A percentile compares a stretch with the other conserved stretches of the same genome.
These are phyloP conservation scores for Epicauta chinensis DNA, from an alignment of 1,140 invertebrate genomes.

Conservation along the genomic window DNA sequence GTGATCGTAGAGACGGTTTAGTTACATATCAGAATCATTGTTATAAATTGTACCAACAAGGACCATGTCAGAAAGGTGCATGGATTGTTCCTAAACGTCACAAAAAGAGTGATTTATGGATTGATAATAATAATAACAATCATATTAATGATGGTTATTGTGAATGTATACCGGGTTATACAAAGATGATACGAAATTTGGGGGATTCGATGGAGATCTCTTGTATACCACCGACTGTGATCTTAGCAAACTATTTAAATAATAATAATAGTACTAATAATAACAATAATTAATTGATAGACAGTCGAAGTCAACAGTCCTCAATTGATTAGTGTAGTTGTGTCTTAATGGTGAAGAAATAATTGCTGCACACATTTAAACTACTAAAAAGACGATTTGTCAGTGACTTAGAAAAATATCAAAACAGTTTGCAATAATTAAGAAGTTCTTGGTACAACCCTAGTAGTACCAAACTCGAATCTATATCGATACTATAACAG, in stretches of 20 bases:
- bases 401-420: no score
- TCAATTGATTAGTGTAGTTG: no score
- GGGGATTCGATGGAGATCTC: slow-evolving; percentile 21
- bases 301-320: no score
- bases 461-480: no score
- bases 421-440: no score
- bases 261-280: slow-evolving; percentile 37
- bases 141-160: slow-evolving; percentile 50
- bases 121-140: slow-evolving; percentile 30
- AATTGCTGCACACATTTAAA: no score
- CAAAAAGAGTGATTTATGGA: slow-evolving; percentile 36
- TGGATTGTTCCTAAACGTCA: slow-evolving; percentile 58
- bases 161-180: slow-evolving; percentile 65
- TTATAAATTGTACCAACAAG: slow-evolving; percentile 64
- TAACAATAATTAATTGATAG: no score
- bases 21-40: slow-evolving; percentile 57
- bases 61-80: slow-evolving; percentile 63
- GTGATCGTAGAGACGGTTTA: slow-evolving; percentile 53
- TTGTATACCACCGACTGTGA: slow-evolving; percentile 47
- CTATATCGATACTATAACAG: no score
- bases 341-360: no score
- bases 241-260: slow-evolving; percentile 52
- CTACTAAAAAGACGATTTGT: no score
- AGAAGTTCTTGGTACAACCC: no score
- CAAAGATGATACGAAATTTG: slow-evolving; percentile 35